Evolutionary conservation across 2,888 invertebrate species (phyloP), one percentile per base, ranked within the genome.

Genomic region (Heliconius sara): DNA sequence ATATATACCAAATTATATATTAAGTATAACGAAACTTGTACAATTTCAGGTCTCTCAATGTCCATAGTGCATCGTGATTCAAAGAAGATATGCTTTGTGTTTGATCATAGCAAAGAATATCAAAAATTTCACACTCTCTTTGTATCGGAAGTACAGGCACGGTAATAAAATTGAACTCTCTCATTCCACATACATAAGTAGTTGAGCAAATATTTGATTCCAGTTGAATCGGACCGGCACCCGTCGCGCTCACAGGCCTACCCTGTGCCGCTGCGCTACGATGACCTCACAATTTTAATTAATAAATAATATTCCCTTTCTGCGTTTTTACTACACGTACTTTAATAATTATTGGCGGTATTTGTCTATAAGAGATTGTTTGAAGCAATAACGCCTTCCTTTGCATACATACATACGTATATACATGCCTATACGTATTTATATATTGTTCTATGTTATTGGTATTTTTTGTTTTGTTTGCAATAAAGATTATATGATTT

Each of bases 1-100:
- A 52, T 52, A 52, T 52, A 57, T 57, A 47, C 47, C 47, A 16
- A 47, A 47, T 9, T 22, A 22, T 60, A 60, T 60, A 60, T 60
- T 60, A 60, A 60, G 10, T 60, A n/a, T 10, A 60, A 60, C n/a
- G 9, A 10, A 60, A 60, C 3, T n/a, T 39, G 22, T 68, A 4
- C 5, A 39, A 7, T 68, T 68, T 71, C 79, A 90, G 92, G 91
- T 5, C 79, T 90, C 1, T 85, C 87, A 0, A 92, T 92, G 92
- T 84, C 86, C 4, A 78, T 90, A 12, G 39, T 83, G 0, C 84
- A 85, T 0, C 81, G 83, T 0, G 84, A 85, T 25, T 79, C 83
- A 0, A 84, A 83, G 1, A 39, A 79, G 4, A 86, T 80, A 6
- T 88, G 89, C 77, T 92, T 90, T 79, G 82, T 81, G 0, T 91